Evolutionary conservation across 37 sponge, comb jelly and placozoan genomes (phyloP).

Genomic region (Mnemiopsis leidyi): DNA sequence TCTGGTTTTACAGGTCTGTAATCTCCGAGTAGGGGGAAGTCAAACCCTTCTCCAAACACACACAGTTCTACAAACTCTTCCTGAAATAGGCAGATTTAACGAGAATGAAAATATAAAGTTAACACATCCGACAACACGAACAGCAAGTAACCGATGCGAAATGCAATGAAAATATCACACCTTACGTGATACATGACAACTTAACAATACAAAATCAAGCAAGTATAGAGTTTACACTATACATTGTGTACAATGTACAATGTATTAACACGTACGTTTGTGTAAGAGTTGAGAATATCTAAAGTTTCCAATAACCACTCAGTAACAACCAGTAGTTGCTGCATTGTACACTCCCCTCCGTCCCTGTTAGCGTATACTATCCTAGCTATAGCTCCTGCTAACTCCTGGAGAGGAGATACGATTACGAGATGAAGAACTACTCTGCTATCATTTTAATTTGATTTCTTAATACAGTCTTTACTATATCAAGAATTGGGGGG

Average conservation of each 20-base stretch:
- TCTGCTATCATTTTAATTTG: no score
- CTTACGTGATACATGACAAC: background rate
- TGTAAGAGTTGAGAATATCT: constrained; percentile 48
- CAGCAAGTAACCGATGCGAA: no score
- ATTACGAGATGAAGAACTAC: no score
- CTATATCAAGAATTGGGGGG: no score
- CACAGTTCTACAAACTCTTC: constrained; percentile 46
- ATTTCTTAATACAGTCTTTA: no score
- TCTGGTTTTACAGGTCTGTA: constrained; percentile 11
- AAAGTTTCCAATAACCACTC: constrained; percentile 56
- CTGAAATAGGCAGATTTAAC: background rate
- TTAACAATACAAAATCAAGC: no score
- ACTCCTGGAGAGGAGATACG: no score
- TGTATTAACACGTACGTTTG: background rate
- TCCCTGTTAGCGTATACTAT: background rate
- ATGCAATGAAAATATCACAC: no score
- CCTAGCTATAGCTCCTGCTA: constrained; percentile 58
- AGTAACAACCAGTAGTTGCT: constrained; percentile 7
- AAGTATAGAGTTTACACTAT: background rate
- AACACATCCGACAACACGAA: background rate
- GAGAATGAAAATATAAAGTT: background rate
- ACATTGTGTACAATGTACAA: background rate
- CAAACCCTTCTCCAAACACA: constrained; percentile 60
- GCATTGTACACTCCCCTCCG: constrained; percentile 60
- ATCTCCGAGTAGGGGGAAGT: constrained; percentile 36